phyloP scores from a whole-genome alignment of 2,888 invertebrate species.

The Syritta pipiens region DNA sequence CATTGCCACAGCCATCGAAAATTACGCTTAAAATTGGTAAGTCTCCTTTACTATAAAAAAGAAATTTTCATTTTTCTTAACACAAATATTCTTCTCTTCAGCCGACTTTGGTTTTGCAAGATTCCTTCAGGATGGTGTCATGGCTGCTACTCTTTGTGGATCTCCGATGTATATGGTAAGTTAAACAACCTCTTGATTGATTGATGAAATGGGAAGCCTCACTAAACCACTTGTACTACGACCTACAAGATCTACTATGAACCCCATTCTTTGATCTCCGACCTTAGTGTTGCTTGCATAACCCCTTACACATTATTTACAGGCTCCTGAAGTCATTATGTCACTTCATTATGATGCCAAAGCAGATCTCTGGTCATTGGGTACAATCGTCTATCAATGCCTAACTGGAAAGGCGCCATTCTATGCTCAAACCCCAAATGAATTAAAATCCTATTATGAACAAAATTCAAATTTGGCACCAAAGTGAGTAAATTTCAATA shows the following conservation, averaged over 20 bases:
- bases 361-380: constrained; percentile 99
- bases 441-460: constrained; percentile 97
- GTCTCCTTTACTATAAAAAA: not conserved
- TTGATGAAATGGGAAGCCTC: too few relatives aligned
- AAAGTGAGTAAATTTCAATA: constrained; percentile 83
- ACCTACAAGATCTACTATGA: too few relatives aligned
- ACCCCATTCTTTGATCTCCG: too few relatives aligned
- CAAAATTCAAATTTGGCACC: constrained; percentile 94
- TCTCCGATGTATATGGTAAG: constrained; percentile 99
- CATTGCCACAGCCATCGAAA: constrained; percentile 84
- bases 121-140: constrained; percentile 98
- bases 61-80: not conserved
- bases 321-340: constrained; percentile 99
- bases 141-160: constrained; percentile 99
- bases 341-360: constrained; percentile 98
- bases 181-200: too few relatives aligned
- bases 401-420: constrained; percentile 99
- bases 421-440: constrained; percentile 98
- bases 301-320: too few relatives aligned
- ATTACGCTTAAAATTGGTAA: constrained; percentile 97
- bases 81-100: constrained; percentile 74
- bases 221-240: too few relatives aligned
- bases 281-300: too few relatives aligned
- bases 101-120: constrained; percentile 99
- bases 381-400: constrained; percentile 99